These are phyloP conservation scores for Malthinus seriepunctatus DNA, from an alignment of 2,888 invertebrate genomes.

Conservation along the genomic window DNA sequence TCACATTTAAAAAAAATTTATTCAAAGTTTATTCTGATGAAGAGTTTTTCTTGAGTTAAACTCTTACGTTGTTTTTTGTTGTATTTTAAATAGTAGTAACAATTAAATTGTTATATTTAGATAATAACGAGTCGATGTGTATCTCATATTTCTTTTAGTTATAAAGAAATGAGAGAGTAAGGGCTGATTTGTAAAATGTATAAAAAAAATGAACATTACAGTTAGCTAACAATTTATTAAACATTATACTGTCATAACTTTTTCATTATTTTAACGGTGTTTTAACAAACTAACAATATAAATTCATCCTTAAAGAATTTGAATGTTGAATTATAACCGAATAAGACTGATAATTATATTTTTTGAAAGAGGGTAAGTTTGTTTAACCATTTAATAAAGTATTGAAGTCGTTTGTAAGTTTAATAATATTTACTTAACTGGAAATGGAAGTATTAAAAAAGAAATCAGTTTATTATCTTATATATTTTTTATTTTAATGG, in stretches of 20 bases:
- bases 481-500: too few species aligned
- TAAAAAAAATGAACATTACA: constrained; percentile 42
- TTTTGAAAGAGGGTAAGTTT: too few species aligned
- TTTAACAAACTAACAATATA: constrained; percentile 16
- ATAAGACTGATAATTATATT: constrained; percentile 5
- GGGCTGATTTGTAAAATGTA: constrained; percentile 53
- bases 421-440: too few species aligned
- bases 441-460: too few species aligned
- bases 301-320: constrained; percentile 30
- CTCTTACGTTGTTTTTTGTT: background rate
- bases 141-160: constrained; percentile 51
- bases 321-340: constrained; percentile 14
- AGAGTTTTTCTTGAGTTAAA: background rate
- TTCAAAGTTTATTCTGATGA: background rate
- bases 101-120: background rate
- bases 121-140: constrained; percentile 31
- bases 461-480: too few species aligned
- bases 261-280: constrained; percentile 34
- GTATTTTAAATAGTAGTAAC: background rate
- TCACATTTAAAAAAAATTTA: background rate
- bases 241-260: constrained; percentile 34
- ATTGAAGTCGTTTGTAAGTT: too few species aligned
- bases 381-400: too few species aligned
- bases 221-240: constrained; percentile 35
- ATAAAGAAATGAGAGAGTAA: constrained; percentile 52